These are phyloP conservation scores for Pristionchus maxplancki DNA, from an alignment of 2,888 invertebrate species.

Conservation along the genomic window DNA sequence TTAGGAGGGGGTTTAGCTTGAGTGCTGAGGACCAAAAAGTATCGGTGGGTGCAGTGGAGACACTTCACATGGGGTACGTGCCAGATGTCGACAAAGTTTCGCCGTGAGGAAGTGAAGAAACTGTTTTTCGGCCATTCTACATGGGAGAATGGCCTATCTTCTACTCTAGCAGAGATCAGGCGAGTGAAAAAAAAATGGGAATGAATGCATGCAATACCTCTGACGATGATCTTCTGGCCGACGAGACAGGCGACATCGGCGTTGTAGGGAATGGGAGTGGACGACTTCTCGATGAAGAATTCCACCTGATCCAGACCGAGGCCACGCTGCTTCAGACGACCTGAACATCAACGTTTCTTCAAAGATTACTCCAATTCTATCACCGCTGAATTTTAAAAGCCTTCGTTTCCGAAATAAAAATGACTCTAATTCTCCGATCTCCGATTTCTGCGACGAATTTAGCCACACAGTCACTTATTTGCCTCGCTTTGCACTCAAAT, in stretches of 20 bases:
- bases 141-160: not conserved
- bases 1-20: not conserved
- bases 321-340: slow-evolving; percentile 84
- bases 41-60: slow-evolving; percentile 42
- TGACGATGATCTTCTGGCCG: slow-evolving; percentile 84
- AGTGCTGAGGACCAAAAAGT: not conserved
- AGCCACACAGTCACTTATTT: not conserved
- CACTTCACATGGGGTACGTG: no score
- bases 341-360: slow-evolving; percentile 39
- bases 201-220: slow-evolving; percentile 80
- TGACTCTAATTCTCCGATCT: not conserved
- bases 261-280: slow-evolving; percentile 83
- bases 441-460: not conserved
- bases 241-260: slow-evolving; percentile 84
- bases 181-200: not conserved
- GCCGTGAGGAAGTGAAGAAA: not conserved
- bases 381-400: not conserved
- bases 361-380: not conserved
- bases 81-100: slow-evolving; percentile 21
- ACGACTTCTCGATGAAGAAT: slow-evolving; percentile 84
- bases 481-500: not conserved
- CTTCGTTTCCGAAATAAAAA: not conserved
- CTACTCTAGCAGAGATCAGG: not conserved
- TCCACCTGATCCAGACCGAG: slow-evolving; percentile 83
- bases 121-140: not conserved